Percentiles rank a stretch among this genome's conserved stretches.
These are phyloP conservation scores for Montipora cactus DNA, from an alignment of 64 coral and sea anemone species.

Conservation along the genomic window DNA sequence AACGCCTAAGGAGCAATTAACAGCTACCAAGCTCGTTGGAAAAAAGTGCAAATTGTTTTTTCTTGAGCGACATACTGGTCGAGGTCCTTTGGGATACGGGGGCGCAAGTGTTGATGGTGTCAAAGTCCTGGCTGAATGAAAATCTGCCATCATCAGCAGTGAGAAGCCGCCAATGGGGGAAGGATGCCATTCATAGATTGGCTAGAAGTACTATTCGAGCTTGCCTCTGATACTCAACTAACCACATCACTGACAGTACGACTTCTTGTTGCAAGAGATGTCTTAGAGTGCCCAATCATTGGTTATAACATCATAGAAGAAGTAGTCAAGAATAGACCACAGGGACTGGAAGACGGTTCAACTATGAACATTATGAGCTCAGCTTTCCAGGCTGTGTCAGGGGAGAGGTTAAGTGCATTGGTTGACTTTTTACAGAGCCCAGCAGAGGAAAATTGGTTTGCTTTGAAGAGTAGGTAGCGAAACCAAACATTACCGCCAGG, in stretches of 20 bases:
- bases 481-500: background rate
- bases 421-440: constrained; percentile 9
- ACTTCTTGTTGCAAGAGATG: constrained; percentile 22
- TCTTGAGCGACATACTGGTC: background rate
- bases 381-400: background rate
- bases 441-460: background rate
- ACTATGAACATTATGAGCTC: background rate
- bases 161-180: constrained; percentile 62
- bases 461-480: background rate
- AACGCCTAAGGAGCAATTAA: constrained; percentile 49
- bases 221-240: background rate
- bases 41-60: constrained; percentile 36
- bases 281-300: constrained; percentile 40
- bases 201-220: background rate
- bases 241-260: constrained; percentile 14
- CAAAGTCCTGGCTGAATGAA: background rate
- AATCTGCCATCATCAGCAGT: background rate
- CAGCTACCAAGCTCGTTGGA: constrained; percentile 43
- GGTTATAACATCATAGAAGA: constrained; percentile 64
- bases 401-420: background rate
- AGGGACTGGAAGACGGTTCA: background rate
- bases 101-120: constrained; percentile 43
- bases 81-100: constrained; percentile 45
- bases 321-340: background rate
- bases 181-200: constrained; percentile 49